Conservation (phyloP, 2,888 invertebrate species). For the Nomada fabriciana region DNA sequence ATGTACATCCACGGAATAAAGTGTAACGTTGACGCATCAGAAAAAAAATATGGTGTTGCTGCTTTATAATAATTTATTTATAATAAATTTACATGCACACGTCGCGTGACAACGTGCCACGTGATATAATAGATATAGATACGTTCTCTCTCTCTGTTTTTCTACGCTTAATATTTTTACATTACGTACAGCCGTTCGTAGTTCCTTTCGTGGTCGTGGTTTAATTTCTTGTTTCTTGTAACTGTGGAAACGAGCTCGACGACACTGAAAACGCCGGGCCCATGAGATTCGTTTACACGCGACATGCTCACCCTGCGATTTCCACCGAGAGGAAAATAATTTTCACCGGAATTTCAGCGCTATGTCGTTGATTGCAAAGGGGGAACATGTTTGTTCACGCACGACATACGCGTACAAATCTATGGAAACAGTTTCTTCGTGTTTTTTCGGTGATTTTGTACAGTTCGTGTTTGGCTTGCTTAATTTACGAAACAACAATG, state of each 20-base stretch:
- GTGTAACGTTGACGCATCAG: not conserved
- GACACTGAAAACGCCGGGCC: constrained; percentile 33
- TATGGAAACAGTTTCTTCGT: not conserved
- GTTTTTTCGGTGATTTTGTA: constrained; percentile 1
- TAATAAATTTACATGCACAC: constrained; percentile 80
- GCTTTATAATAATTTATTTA: constrained; percentile 83
- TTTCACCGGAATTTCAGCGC: constrained; percentile 12
- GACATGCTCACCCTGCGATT: constrained; percentile 36
- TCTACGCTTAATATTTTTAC: constrained; percentile 76
- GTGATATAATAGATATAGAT: constrained; percentile 74
- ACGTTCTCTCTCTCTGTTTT: constrained; percentile 71
- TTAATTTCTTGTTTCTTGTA: constrained; percentile 61
- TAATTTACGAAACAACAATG: not conserved
- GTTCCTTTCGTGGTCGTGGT: constrained; percentile 77
- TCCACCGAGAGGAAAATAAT: not conserved
- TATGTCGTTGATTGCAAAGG: constrained; percentile 12
- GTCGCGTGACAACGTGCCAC: constrained; percentile 72
- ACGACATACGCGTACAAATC: not conserved
- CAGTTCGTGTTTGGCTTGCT: not conserved
- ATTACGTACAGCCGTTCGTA: constrained; percentile 80
- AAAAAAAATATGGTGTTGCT: constrained; percentile 24
- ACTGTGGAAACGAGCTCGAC: constrained; percentile 48
- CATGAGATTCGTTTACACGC: constrained; percentile 33
- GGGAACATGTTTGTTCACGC: constrained; percentile 5
- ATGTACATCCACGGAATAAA: constrained; percentile 24